Evolutionary conservation across 1,140 invertebrate genomes (phyloP).

Genomic region (Caenorhabditis latens): DNA sequence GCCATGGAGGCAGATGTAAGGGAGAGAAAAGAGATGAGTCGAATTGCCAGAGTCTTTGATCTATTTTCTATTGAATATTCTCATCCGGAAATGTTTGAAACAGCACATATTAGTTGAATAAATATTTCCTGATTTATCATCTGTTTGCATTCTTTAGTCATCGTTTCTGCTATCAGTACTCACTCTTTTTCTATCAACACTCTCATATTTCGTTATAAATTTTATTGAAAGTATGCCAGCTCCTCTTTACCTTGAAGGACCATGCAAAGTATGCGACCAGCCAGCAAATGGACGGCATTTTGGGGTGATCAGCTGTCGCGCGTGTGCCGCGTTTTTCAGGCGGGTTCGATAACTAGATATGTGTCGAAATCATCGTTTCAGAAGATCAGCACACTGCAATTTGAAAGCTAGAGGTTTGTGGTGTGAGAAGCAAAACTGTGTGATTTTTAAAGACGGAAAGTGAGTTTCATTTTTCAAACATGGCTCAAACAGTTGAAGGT

Average conservation of each 20-base stretch:
- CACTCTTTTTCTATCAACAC: background rate
- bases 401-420: no score
- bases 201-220: no score
- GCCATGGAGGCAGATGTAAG: background rate
- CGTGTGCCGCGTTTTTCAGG: constrained; percentile 34
- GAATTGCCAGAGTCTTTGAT: background rate
- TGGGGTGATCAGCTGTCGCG: constrained; percentile 5
- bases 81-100: background rate
- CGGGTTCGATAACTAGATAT: no score
- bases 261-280: background rate
- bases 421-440: background rate
- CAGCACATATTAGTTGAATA: background rate
- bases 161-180: background rate
- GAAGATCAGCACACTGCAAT: background rate
- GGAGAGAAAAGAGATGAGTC: background rate
- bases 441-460: background rate
- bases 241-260: no score
- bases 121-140: background rate
- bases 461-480: background rate
- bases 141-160: no score
- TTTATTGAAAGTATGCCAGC: background rate
- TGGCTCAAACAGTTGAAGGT: background rate
- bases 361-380: no score
- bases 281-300: constrained; percentile 2
- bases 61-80: background rate